Conservation (phyloP, 2,888 invertebrate genomes). For the Xestobium rufovillosum region DNA sequence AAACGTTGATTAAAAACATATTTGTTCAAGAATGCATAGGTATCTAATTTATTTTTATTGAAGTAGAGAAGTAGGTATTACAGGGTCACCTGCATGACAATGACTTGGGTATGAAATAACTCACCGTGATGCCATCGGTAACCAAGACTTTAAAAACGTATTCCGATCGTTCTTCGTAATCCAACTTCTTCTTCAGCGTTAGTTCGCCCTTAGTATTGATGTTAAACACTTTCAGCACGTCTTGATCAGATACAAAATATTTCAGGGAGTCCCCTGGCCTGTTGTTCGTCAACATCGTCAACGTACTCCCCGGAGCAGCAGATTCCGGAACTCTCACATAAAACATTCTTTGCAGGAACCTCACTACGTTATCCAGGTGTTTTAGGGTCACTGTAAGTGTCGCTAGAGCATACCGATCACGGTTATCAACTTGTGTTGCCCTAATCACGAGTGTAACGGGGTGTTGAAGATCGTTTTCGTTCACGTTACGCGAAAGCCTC, state of each 20-base stretch:
- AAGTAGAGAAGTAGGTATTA: too few relatives aligned
- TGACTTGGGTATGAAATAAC: too few relatives aligned
- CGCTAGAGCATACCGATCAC: slow-evolving; percentile 79
- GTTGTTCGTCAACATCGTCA: slow-evolving; percentile 63
- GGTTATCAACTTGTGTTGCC: slow-evolving; percentile 68
- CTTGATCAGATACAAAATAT: slow-evolving; percentile 69
- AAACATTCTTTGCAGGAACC: slow-evolving; percentile 67
- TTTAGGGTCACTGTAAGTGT: slow-evolving; percentile 63
- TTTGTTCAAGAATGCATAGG: too few relatives aligned
- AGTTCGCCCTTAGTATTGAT: slow-evolving; percentile 76
- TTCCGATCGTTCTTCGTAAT: slow-evolving; percentile 65
- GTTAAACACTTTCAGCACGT: slow-evolving; percentile 66
- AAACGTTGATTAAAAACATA: too few relatives aligned
- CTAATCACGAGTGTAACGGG: slow-evolving; percentile 76
- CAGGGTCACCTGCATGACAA: too few relatives aligned
- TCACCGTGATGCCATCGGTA: slow-evolving; percentile 68
- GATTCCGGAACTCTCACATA: slow-evolving; percentile 68
- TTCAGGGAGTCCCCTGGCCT: slow-evolving; percentile 58
- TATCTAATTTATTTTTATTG: too few relatives aligned
- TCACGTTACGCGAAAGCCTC: slow-evolving; percentile 50
- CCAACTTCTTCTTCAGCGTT: slow-evolving; percentile 63
- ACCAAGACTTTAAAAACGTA: slow-evolving; percentile 76
- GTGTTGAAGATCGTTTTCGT: slow-evolving; percentile 54
- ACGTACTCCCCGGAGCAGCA: slow-evolving; percentile 62
- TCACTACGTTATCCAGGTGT: slow-evolving; percentile 39